Evolutionary conservation across 2,113 vertebrate genomes (phyloP).

Genomic region (Carassius gibelio): DNA sequence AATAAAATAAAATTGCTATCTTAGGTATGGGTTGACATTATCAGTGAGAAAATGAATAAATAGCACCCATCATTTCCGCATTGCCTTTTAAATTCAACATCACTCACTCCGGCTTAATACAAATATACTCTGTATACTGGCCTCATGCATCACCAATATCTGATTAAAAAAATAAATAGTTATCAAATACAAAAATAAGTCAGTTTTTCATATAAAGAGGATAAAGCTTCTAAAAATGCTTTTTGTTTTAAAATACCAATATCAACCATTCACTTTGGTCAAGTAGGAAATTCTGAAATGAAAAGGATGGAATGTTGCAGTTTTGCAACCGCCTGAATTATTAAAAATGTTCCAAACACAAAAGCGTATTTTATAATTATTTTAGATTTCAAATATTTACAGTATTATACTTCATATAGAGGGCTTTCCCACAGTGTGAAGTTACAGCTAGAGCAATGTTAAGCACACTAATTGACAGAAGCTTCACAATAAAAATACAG

Average conservation of each 20-base stretch:
- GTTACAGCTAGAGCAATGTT: not conserved
- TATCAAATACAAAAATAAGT: constrained; percentile 81
- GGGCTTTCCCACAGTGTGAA: not conserved
- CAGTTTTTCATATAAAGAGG: constrained; percentile 74
- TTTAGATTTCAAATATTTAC: constrained; percentile 22
- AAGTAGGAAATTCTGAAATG: constrained; percentile 36
- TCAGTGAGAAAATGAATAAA: constrained; percentile 43
- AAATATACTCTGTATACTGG: constrained; percentile 24
- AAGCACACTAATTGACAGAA: not conserved
- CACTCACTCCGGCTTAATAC: constrained; percentile 13
- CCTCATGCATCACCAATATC: constrained; percentile 35
- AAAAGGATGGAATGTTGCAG: constrained; percentile 12
- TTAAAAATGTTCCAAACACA: constrained; percentile 17
- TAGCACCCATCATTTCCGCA: constrained; percentile 42
- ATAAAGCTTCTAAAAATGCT: constrained; percentile 57
- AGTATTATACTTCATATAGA: constrained; percentile 17
- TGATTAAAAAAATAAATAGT: constrained; percentile 81
- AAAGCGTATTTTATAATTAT: not conserved
- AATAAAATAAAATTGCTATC: not conserved
- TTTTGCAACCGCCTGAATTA: not conserved
- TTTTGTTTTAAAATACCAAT: constrained; percentile 59
- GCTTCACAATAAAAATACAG: constrained; percentile 23
- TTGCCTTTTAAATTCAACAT: not conserved
- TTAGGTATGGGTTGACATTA: not conserved
- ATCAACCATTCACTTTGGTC: constrained; percentile 54